Conservation (phyloP, 2,797 vertebrate genomes). For the Schizopygopsis malacanthus region DNA sequence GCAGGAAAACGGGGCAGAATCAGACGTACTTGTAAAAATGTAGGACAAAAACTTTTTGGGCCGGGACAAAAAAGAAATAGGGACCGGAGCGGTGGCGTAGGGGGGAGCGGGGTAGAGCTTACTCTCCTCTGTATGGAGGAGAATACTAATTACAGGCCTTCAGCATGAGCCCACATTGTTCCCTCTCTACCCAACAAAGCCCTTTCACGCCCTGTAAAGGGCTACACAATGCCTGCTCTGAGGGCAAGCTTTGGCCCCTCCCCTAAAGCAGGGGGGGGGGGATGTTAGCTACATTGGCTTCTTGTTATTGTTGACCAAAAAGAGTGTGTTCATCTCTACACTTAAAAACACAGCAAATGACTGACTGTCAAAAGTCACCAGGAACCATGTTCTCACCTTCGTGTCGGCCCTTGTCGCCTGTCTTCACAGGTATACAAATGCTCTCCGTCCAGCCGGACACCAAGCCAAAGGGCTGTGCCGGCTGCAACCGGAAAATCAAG, state of each 20-base stretch:
- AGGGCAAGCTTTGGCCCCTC: constrained; percentile 71
- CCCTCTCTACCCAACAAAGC: constrained; percentile 74
- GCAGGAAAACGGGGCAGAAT: constrained; percentile 54
- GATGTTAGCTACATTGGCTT: constrained; percentile 67
- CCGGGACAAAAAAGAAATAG: constrained; percentile 74
- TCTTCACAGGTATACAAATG: constrained; percentile 97
- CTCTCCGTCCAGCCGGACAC: constrained; percentile 99
- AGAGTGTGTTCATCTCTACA: constrained; percentile 26
- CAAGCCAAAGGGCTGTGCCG: constrained; percentile 99
- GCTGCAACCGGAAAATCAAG: constrained; percentile 99
- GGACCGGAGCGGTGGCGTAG: constrained; percentile 56
- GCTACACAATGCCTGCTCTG: constrained; percentile 77
- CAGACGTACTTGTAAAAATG: constrained; percentile 58
- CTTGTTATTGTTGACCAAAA: constrained; percentile 30
- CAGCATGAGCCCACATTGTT: constrained; percentile 72
- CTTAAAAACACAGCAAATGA: constrained; percentile 25
- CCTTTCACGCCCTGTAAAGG: constrained; percentile 73
- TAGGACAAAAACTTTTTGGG: constrained; percentile 60
- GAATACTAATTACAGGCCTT: constrained; percentile 82
- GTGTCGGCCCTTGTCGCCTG: not conserved
- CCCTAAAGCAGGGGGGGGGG: constrained; percentile 61
- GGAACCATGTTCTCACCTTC: constrained; percentile 22
- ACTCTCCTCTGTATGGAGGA: constrained; percentile 74
- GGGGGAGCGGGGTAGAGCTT: constrained; percentile 69
- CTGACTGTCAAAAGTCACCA: constrained; percentile 1